Conservation (phyloP, 2,888 invertebrate species). For the Aphrophora alni region DNA sequence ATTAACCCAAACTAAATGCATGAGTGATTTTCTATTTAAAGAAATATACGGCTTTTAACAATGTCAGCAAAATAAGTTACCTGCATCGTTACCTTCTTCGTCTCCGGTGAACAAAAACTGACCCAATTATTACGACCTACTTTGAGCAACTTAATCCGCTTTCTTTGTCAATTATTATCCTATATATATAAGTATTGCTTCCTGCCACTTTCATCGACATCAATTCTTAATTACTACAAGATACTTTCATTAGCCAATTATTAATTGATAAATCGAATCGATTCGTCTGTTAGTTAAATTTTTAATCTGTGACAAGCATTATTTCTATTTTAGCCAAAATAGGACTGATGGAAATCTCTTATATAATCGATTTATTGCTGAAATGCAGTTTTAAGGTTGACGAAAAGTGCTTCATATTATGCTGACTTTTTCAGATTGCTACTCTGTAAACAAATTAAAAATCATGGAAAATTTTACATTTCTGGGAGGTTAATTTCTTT, state of each 20-base stretch:
- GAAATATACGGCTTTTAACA: neutral
- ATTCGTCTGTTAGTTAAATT: too few species aligned
- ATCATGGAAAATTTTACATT: too few species aligned
- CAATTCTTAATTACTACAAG: neutral
- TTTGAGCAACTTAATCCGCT: neutral
- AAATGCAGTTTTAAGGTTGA: too few species aligned
- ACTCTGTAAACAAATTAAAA: too few species aligned
- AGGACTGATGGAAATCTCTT: too few species aligned
- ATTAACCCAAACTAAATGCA: neutral
- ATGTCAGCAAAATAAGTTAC: neutral
- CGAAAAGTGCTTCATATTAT: too few species aligned
- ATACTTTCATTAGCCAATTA: neutral
- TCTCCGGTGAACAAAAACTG: neutral
- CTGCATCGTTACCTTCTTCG: neutral
- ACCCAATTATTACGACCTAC: neutral
- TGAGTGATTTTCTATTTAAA: neutral
- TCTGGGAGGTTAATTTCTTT: too few species aligned
- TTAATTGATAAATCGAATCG: too few species aligned
- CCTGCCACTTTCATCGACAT: neutral
- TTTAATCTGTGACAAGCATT: too few species aligned
- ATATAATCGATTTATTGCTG: too few species aligned
- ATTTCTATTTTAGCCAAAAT: too few species aligned
- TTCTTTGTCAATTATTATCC: neutral
- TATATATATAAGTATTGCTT: neutral
- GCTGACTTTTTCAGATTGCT: too few species aligned